phyloP scores from a whole-genome alignment of 2,113 vertebrate genomes.

The Tetrao urogallus region DNA sequence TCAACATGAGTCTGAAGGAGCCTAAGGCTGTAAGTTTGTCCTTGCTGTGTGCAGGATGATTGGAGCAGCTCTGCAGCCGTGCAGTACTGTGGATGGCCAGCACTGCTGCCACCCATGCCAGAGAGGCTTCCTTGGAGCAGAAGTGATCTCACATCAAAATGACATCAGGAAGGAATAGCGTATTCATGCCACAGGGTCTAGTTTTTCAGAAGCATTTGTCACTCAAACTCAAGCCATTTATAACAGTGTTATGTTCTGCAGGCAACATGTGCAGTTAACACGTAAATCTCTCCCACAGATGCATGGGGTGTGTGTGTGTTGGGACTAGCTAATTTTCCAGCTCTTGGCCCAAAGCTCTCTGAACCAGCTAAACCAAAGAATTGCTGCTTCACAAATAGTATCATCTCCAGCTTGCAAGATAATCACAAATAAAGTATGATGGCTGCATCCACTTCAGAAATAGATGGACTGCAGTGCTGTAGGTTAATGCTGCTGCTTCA shows the following conservation, averaged over 20 bases:
- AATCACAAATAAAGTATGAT: neutral
- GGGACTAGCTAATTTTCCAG: slow-evolving; percentile 9
- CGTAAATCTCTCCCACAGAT: slow-evolving; percentile 41
- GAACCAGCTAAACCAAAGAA: neutral
- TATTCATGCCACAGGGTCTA: neutral
- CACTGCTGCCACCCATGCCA: neutral
- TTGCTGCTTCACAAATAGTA: neutral
- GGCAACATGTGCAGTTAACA: fast-evolving
- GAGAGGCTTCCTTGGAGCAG: neutral
- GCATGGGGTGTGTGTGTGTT: neutral
- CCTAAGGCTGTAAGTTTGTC: neutral
- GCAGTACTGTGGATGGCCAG: neutral
- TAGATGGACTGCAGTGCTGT: neutral
- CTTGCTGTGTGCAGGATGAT: neutral
- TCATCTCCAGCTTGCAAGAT: neutral
- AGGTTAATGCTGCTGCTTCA: neutral
- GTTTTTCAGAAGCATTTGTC: neutral
- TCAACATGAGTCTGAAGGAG: neutral
- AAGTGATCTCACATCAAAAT: neutral
- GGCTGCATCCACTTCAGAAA: neutral
- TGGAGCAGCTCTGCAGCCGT: neutral
- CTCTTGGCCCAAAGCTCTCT: neutral
- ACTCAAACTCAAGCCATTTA: neutral
- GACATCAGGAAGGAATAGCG: neutral
- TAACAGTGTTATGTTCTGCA: fast-evolving